Percentiles rank a stretch among this genome's conserved stretches.
These are phyloP conservation scores for Hypocryptadius cinnamomeus DNA, from an alignment of 2,113 vertebrate genomes.

Conservation along the genomic window DNA sequence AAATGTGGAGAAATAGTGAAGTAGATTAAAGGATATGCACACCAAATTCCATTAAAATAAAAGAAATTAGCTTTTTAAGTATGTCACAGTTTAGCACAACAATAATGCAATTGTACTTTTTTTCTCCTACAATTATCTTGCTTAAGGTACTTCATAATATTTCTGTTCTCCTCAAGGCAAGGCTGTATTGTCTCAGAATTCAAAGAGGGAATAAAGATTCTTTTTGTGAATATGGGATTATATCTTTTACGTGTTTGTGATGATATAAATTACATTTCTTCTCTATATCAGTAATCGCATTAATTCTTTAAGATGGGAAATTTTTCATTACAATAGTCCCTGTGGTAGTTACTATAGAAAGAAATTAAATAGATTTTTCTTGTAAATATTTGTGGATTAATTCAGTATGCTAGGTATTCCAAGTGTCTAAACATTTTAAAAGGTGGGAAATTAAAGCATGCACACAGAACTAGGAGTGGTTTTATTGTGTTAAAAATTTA, in stretches of 20 bases:
- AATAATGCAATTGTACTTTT: constrained; percentile 59
- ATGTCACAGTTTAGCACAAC: constrained; percentile 67
- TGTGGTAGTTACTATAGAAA: constrained; percentile 60
- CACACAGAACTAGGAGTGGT: constrained; percentile 14
- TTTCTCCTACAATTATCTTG: constrained; percentile 62
- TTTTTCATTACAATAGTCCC: constrained; percentile 66
- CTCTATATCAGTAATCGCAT: constrained; percentile 60
- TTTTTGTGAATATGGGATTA: constrained; percentile 60
- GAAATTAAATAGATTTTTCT: constrained; percentile 58
- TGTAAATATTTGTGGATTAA: constrained; percentile 62
- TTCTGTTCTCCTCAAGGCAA: constrained; percentile 63
- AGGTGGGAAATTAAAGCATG: constrained; percentile 43
- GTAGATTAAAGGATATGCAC: constrained; percentile 47
- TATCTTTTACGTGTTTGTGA: constrained; percentile 59
- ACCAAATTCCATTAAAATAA: constrained; percentile 61
- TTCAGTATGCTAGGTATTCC: constrained; percentile 42
- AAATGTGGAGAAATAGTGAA: constrained; percentile 29
- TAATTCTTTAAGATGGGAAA: constrained; percentile 64
- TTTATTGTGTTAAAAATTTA: constrained; percentile 48
- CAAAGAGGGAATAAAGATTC: constrained; percentile 61
- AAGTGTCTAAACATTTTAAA: constrained; percentile 52
- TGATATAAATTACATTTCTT: constrained; percentile 61
- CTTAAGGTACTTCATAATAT: constrained; percentile 67
- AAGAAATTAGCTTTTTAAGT: constrained; percentile 67
- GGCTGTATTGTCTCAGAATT: constrained; percentile 60